Evolutionary conservation across 1,140 invertebrate species (phyloP).

Genomic region (Latrodectus geometricus): DNA sequence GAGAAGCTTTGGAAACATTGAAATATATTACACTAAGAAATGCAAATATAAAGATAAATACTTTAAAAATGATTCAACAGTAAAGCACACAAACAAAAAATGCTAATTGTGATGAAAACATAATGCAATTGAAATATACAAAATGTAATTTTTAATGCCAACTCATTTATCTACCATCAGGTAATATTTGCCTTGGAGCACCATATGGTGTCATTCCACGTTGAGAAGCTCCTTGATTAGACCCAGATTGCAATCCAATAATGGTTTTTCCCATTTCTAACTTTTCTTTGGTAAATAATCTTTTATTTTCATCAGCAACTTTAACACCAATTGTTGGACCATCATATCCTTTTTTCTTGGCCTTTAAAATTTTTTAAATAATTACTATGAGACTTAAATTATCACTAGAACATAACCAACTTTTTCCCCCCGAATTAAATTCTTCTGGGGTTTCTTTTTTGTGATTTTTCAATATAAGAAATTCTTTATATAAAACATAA

Average conservation of each 20-base stretch:
- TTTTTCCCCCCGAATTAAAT: too few species aligned
- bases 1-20: too few species aligned
- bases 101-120: slow-evolving; percentile 10
- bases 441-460: too few species aligned
- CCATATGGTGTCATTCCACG: slow-evolving; percentile 74
- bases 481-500: too few species aligned
- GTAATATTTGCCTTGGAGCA: slow-evolving; percentile 72
- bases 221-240: slow-evolving; percentile 73
- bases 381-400: too few species aligned
- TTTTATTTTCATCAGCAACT: slow-evolving; percentile 72
- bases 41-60: not conserved
- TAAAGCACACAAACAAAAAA: not conserved
- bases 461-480: too few species aligned
- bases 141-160: not conserved
- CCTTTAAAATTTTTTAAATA: slow-evolving; percentile 66
- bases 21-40: not conserved
- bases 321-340: slow-evolving; percentile 73
- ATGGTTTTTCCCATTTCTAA: slow-evolving; percentile 72
- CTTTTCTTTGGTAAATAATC: slow-evolving; percentile 71
- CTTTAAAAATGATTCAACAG: not conserved
- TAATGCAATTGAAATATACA: slow-evolving; percentile 29
- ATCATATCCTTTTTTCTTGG: slow-evolving; percentile 72
- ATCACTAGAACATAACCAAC: too few species aligned
- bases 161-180: slow-evolving; percentile 67
- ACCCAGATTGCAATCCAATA: slow-evolving; percentile 72